phyloP scores from a whole-genome alignment of 2,113 vertebrate species.

The Tichodroma muraria region DNA sequence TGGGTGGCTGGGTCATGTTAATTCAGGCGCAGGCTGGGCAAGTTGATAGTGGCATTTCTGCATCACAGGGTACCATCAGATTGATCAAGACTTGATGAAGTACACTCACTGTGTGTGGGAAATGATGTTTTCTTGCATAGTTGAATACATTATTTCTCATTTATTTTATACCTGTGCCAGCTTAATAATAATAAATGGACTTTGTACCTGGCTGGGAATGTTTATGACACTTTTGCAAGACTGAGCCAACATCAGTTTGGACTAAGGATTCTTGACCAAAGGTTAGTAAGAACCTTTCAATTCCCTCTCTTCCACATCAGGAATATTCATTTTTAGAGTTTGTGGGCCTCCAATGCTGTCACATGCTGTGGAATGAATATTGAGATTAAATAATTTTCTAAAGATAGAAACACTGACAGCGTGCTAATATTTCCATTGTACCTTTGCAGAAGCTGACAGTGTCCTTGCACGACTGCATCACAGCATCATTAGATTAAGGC shows the following conservation, averaged over 20 bases:
- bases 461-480: constrained; percentile 1
- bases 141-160: not conserved
- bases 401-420: constrained; percentile 15
- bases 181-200: not conserved
- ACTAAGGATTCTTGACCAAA: not conserved
- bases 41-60: not conserved
- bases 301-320: not conserved
- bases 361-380: not conserved
- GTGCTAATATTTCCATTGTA: not conserved
- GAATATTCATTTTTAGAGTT: not conserved
- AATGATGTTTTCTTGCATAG: not conserved
- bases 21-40: not conserved
- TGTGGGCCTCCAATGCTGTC: not conserved
- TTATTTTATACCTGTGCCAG: not conserved
- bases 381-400: constrained; percentile 41
- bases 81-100: not conserved
- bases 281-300: not conserved
- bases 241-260: not conserved
- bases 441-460: not conserved
- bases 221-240: not conserved
- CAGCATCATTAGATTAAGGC: not conserved
- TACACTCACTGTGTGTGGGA: not conserved
- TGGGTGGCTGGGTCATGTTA: not conserved
- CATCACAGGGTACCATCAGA: not conserved
- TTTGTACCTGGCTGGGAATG: not conserved